Percentiles rank a stretch among this genome's conserved stretches.
Conservation (phyloP, 2,113 vertebrate species). For the Cranoglanis bouderius region DNA sequence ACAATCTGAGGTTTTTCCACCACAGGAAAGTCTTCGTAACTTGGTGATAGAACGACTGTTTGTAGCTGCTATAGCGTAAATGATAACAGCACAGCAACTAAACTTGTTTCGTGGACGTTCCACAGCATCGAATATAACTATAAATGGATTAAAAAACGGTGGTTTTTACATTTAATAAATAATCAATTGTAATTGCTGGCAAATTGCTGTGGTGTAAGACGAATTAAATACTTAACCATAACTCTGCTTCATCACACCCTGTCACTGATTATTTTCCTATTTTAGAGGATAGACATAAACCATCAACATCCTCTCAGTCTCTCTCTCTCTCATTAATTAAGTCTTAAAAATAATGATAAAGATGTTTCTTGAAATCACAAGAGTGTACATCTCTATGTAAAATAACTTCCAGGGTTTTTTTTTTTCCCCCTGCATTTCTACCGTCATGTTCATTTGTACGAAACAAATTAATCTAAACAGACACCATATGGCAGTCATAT, state of each 20-base stretch:
- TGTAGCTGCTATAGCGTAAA: background rate
- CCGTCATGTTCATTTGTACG: conserved; percentile 18
- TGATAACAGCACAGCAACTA: background rate
- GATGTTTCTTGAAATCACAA: background rate
- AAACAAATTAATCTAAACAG: conserved; percentile 38
- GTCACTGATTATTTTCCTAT: background rate
- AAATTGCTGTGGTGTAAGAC: background rate
- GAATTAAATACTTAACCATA: background rate
- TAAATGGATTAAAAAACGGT: background rate
- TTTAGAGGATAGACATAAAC: background rate
- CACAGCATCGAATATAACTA: background rate
- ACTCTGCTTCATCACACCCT: background rate
- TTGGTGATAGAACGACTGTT: background rate
- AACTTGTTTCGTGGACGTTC: background rate
- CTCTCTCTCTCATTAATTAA: background rate
- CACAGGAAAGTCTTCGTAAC: background rate
- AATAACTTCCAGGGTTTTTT: background rate
- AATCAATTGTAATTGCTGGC: background rate
- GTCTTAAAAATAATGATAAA: conserved; percentile 1
- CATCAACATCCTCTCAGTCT: background rate
- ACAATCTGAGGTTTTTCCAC: background rate
- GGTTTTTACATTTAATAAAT: background rate
- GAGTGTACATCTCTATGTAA: background rate
- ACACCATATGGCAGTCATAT: conserved; percentile 37
- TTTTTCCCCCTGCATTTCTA: background rate